Base-by-base conservation (phyloP, 1,140 invertebrate genomes). In the Heliconius eleuchia region DNA sequence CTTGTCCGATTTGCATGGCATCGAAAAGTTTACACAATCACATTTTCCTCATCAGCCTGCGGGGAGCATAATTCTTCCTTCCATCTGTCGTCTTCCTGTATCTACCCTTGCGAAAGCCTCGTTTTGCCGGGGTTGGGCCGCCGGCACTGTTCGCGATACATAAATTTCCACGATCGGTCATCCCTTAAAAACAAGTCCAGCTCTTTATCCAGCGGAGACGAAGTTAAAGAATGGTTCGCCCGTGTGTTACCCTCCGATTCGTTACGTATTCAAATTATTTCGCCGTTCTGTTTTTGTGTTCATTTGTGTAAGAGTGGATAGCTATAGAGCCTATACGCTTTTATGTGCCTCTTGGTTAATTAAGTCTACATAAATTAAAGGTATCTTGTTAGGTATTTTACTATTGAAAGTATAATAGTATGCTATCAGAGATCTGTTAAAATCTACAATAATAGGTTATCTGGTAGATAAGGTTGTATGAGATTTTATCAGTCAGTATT, bases 241-340 rank as follows among this genome's bases (percentile, higher is more conserved):
- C 91, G 92, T 91, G 75, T 89, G 92, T 91, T 89, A 89, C 92
- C 91, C 92, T 92, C 88, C 87, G 84, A 91, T 92, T 94, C 91
- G 91, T 94, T 94, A 94, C 88, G 92, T 93, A 94, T 94, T 94
- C 91, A 94, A 94, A 94, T 94, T 93, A 93, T 94, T 92, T 93
- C 85, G 87, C 87, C 88, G 88, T 92, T 85, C 88, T 91, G 91
- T 92, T 94, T 92, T 93, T 90, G 88, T 85, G 85, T 90, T 84
- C 87, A 88, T 90, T 92, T 89, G 88, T 87, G 84, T 88, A 87
- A 80, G 82, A 80, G 82, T 86, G 83, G 83, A 80, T 89, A 87
- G 85, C 85, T 88, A 89, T 84, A 82, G 87, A 88, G 86, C 87
- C 78, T 83, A 77, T 83, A 79, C 84, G 84, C 87, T 89, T 90